phyloP scores from a whole-genome alignment of 2,113 vertebrate species.

The Procavia capensis region DNA sequence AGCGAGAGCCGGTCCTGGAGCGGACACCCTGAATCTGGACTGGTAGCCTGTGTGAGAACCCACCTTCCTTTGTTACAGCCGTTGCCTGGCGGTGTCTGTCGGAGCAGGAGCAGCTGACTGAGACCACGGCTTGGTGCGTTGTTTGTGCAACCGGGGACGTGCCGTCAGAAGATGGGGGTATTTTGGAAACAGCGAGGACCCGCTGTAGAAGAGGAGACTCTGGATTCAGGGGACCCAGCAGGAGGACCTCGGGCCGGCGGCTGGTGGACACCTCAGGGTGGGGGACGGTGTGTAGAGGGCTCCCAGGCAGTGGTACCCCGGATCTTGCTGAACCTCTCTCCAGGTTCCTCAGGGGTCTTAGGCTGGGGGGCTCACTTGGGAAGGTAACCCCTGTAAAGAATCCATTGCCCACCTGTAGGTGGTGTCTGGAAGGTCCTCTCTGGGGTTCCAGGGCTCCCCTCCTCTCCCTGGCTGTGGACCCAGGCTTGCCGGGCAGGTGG shows the following conservation, averaged over 20 bases:
- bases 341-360: background rate
- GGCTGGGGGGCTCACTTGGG: background rate
- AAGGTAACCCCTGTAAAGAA: background rate
- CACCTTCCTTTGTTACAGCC: too few species aligned
- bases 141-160: too few species aligned
- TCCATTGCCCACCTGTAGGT: background rate
- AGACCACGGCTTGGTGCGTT: too few species aligned
- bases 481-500: accelerated
- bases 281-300: background rate
- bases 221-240: accelerated
- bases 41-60: too few species aligned
- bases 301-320: background rate
- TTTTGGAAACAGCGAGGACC: background rate
- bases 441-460: background rate
- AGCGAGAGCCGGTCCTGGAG: too few species aligned
- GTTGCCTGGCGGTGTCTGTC: too few species aligned
- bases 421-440: background rate
- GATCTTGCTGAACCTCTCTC: background rate
- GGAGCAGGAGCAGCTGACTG: too few species aligned
- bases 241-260: background rate
- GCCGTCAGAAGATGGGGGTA: background rate
- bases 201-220: background rate
- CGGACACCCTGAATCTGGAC: too few species aligned
- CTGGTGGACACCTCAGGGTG: accelerated
- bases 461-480: background rate